Base-by-base conservation (phyloP, 64 coral and sea anemone genomes). In the Montipora cactus region DNA sequence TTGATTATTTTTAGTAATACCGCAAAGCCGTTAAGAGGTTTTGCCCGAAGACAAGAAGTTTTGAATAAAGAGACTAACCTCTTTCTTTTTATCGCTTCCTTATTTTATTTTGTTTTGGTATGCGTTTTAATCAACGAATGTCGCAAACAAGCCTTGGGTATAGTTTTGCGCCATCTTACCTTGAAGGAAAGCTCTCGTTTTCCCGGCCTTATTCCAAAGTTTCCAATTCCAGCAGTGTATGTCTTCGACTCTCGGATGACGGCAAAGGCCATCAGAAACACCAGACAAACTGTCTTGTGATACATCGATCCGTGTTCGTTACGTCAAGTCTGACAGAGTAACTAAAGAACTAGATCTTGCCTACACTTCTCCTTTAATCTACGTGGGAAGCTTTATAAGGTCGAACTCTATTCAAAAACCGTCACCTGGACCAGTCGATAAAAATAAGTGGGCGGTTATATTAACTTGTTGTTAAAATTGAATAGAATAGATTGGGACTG, bases 151-250 rank as follows among this genome's bases (percentile, higher is more conserved):
- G 15, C 16, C 12, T 67, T 67, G 4, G 62, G 62, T 67, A 18
- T 67, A 14, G 15, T 67, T 21, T 23, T 71, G 10, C 21, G 20
- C 68, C 2, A 5, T 21, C 68, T 23, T 16, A 71, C 61, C 61
- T 71, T 86, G 4, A 20, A 18, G 19, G 47, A 8, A 50, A 20
- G 46, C 18, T 50, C 82, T 18, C 64, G 57, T 68, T 84, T 84
- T 86, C 64, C 82, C 19, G 5, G 37, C 37, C 37, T 2, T 3
- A 71, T 9, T 86, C 64, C 64, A 19, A 71, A 10, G 21, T 86
- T 86, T 48, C 82, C 82, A 22, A 86, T 86, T 20, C 82, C 82
- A 10, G 82, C 82, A 5, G 82, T 50, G 47, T 71, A 86, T 7
- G 44, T 23, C 2, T 0, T 46, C 3, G 66, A 49, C 67, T 71